Evolutionary conservation across 2,113 vertebrate species (phyloP).

Genomic region (Cephalopterus ornatus): DNA sequence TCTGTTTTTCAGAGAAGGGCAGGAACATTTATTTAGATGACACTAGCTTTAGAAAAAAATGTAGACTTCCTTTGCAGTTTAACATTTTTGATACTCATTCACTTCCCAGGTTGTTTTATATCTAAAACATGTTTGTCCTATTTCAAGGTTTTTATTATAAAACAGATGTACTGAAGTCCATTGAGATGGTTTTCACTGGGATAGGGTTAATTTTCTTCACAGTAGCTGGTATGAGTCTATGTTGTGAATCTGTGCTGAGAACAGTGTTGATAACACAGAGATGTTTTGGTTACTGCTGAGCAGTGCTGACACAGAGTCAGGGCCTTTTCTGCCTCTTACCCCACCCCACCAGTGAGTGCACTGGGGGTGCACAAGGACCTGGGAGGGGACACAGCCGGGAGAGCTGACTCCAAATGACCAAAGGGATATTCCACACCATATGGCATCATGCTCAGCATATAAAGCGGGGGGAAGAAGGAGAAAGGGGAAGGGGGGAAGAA

Average conservation of each 20-base stretch:
- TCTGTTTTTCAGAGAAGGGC: neutral
- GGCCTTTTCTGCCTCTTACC: neutral
- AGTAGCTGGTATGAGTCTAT: neutral
- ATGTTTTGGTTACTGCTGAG: neutral
- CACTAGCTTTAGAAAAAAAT: neutral
- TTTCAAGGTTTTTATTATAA: neutral
- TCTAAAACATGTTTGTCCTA: neutral
- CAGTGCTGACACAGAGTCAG: neutral
- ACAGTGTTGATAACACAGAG: neutral
- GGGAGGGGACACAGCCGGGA: rapidly evolving
- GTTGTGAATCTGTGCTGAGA: neutral
- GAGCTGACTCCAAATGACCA: neutral
- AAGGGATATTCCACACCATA: too few relatives aligned
- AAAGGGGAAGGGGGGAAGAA: neutral
- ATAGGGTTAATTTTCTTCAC: neutral
- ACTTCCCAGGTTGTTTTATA: neutral
- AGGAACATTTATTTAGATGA: neutral
- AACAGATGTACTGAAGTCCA: neutral
- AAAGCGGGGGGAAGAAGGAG: neutral
- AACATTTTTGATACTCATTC: neutral
- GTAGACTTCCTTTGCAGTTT: neutral
- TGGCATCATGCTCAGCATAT: rapidly evolving
- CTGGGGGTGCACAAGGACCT: neutral
- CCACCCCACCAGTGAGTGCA: rapidly evolving
- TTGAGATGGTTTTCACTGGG: neutral